Evolutionary conservation across 2,888 invertebrate genomes (phyloP), one percentile per base, ranked within the genome.

Genomic region (Mythimna impura): DNA sequence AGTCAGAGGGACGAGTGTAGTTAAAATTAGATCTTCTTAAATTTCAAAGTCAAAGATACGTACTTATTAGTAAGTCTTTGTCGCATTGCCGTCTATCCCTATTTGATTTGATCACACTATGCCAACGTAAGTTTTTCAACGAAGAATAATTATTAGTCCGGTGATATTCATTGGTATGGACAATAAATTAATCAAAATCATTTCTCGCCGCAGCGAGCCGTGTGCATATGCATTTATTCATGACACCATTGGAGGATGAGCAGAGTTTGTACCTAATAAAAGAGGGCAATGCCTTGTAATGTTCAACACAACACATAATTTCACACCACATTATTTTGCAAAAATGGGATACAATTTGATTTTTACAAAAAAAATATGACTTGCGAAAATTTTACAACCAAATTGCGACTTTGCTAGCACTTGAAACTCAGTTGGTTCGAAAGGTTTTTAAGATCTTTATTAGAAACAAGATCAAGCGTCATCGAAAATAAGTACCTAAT

Each of bases 11-110:
- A 43, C 17, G 54, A 50, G 62, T 50, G 64, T 30, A 81, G 76
- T 72, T 88, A 86, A 85, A 83, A 75, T 83, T 85, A 86, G 79
- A 80, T 36, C 77, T 78, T 84, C 82, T 84, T 75, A 71, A 71
- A 83, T 86, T 81, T 80, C 74, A 74, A 82, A 85, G 73, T 64
- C 69, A 66, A 77, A 66, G 47, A 64, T 25, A 25, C 25, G 3
- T 30, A 25, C 25, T 2, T 60, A 66, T 43, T 52, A 22, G 60
- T 54, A 47, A 47, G 62, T 71, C 9, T 66, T 73, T 74, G 36
- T 43, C 58, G 22, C 71, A 70, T 76, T 70, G 68, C 57, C 50
- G 43, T 30, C n/a, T 54, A 67, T 58, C 17, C 40, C 4, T 30
- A 12, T 61, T 63, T 61, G n/a, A 14, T 5, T 10, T 55, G 47